A percentile compares a stretch with the other conserved stretches of the same genome.
Evolutionary conservation across 2,797 vertebrate genomes (phyloP).

Genomic region (Chelidonichthys spinosus): DNA sequence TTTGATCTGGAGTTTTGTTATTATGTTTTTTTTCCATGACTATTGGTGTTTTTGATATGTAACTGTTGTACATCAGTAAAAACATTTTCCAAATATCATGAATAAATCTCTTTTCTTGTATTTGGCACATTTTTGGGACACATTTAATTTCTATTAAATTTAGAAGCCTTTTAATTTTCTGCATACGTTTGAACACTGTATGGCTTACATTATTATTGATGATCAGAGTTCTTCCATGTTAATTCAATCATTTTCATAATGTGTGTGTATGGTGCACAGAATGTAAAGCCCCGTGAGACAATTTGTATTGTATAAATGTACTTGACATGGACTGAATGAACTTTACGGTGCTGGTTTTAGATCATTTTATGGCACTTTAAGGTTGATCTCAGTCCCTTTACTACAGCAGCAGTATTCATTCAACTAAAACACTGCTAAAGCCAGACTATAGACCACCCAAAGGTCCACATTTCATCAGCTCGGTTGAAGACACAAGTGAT

Average conservation of each 20-base stretch:
- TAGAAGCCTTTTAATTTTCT: too few species aligned
- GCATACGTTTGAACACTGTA: neutral
- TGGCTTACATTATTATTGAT: neutral
- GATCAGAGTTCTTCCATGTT: neutral
- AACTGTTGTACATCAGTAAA: conserved; percentile 31
- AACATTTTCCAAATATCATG: neutral
- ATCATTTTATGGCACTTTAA: neutral
- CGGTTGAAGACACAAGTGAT: neutral
- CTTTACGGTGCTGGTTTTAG: neutral
- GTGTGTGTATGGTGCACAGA: neutral
- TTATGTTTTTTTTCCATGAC: conserved; percentile 5
- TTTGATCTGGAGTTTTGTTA: neutral
- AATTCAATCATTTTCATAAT: neutral
- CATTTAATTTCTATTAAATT: too few species aligned
- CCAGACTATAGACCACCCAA: neutral
- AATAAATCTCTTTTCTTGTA: neutral
- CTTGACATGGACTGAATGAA: neutral
- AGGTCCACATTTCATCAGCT: neutral
- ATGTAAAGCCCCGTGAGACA: neutral
- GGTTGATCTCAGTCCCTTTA: neutral
- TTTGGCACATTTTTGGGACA: neutral
- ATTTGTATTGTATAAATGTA: neutral
- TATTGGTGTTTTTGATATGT: neutral
- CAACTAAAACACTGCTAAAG: neutral
- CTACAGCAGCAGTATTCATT: neutral